phyloP scores from a whole-genome alignment of 2,888 invertebrate genomes.

The Hermaeophaga mercurialis region DNA sequence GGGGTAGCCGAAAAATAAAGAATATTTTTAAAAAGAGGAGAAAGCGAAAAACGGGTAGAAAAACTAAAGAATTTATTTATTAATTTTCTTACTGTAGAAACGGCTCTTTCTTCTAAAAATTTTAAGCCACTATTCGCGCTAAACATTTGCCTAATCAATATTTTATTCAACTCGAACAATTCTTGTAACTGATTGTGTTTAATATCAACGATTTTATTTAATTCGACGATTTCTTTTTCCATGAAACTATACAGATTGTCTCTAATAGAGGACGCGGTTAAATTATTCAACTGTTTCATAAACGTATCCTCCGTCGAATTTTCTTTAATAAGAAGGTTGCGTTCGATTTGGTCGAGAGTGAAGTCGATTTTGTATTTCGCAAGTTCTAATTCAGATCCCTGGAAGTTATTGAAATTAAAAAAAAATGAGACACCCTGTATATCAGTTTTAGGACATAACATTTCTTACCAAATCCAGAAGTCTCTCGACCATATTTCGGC shows the following conservation, averaged over 20 bases:
- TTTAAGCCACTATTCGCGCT: slow-evolving; percentile 34
- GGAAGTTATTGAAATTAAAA: no score
- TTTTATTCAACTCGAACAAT: slow-evolving; percentile 40
- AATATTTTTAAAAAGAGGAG: no score
- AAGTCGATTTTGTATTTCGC: slow-evolving; percentile 20
- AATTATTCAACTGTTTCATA: slow-evolving; percentile 10
- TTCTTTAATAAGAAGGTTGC: no score
- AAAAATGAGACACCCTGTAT: no score
- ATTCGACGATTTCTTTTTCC: slow-evolving; percentile 29
- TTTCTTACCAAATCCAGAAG: slow-evolving; percentile 21
- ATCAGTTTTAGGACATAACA: no score
- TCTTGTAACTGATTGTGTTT: slow-evolving; percentile 40
- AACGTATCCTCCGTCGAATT: neutral
- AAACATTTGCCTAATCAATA: slow-evolving; percentile 37
- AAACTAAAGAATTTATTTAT: no score
- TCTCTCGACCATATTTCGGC: slow-evolving; percentile 10
- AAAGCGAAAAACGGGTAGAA: no score
- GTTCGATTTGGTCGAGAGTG: slow-evolving; percentile 7
- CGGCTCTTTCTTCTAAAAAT: slow-evolving; percentile 35
- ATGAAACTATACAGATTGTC: slow-evolving; percentile 27
- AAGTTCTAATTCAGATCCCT: slow-evolving; percentile 24
- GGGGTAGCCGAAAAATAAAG: no score
- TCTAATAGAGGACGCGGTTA: slow-evolving; percentile 9
- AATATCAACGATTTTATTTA: slow-evolving; percentile 33
- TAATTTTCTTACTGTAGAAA: slow-evolving; percentile 39